Evolutionary conservation across 2,797 vertebrate species (phyloP).

Genomic region (Catamblyrhynchus diadema): DNA sequence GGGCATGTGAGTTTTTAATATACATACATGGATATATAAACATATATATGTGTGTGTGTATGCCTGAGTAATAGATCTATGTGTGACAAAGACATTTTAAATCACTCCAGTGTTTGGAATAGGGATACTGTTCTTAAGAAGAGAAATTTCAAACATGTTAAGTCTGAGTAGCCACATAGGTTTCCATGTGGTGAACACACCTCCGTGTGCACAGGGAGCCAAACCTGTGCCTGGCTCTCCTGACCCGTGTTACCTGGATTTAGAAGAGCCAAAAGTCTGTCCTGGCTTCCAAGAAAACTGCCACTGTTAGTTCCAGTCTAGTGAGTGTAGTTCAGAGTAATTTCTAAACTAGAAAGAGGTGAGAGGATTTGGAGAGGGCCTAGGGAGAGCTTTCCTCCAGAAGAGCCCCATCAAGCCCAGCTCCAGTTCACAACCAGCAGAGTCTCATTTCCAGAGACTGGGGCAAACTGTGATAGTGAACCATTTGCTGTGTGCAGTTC

Average conservation of each 20-base stretch:
- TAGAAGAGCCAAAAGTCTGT: background rate
- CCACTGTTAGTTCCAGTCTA: background rate
- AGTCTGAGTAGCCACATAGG: background rate
- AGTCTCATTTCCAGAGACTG: rapidly evolving
- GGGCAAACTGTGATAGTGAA: background rate
- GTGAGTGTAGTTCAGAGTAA: background rate
- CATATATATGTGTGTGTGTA: background rate
- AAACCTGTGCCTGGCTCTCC: background rate
- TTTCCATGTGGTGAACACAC: background rate
- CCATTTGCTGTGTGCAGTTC: background rate
- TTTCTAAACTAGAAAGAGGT: background rate
- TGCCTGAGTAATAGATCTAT: background rate
- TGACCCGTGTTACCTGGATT: background rate
- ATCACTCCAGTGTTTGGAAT: background rate
- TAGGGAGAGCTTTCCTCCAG: background rate
- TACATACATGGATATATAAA: background rate
- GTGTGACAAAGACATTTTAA: background rate
- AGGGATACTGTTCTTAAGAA: background rate
- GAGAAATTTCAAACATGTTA: background rate
- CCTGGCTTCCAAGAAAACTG: background rate
- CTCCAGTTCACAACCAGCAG: rapidly evolving
- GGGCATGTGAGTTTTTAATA: background rate
- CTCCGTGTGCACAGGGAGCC: background rate
- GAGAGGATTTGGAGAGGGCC: background rate
- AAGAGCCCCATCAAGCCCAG: background rate